These are phyloP conservation scores for Taurulus bubalis DNA, from an alignment of 2,113 vertebrate species.

Conservation along the genomic window DNA sequence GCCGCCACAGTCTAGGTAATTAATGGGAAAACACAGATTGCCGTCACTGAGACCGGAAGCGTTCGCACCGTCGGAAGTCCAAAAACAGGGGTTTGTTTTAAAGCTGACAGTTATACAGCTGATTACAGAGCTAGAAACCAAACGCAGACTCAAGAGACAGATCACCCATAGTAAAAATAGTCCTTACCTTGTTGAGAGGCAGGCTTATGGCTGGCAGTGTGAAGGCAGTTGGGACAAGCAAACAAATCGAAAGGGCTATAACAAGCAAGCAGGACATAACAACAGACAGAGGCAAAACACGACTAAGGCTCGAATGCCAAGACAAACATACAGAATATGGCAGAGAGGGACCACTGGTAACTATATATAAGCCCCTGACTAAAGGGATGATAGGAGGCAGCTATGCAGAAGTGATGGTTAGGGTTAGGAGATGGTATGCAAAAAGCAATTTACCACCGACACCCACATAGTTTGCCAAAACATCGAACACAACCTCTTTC, in stretches of 20 bases:
- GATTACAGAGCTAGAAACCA: slow-evolving; percentile 8
- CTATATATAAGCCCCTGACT: background rate
- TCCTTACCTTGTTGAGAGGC: background rate
- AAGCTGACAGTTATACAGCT: slow-evolving; percentile 1
- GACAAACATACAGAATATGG: slow-evolving; percentile 5
- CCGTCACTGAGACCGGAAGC: background rate
- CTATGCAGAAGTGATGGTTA: background rate
- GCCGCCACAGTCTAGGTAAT: background rate
- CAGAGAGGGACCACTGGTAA: background rate
- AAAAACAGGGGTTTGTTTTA: background rate
- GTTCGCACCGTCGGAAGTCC: background rate
- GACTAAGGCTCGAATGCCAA: background rate
- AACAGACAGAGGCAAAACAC: background rate
- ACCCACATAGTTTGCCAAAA: background rate
- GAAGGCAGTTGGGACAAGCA: slow-evolving; percentile 4
- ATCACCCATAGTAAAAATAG: slow-evolving; percentile 4
- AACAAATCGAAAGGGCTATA: slow-evolving; percentile 12
- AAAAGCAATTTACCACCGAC: background rate
- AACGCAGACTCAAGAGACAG: slow-evolving; percentile 3
- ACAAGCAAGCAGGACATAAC: slow-evolving; percentile 14
- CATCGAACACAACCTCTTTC: background rate
- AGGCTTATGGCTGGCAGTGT: background rate
- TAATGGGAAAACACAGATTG: background rate
- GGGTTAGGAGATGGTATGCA: background rate
- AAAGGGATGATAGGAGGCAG: background rate